Base-by-base conservation (phyloP, 53 echinoderm and acorn worm species). In the Mesocentrotus franciscanus region DNA sequence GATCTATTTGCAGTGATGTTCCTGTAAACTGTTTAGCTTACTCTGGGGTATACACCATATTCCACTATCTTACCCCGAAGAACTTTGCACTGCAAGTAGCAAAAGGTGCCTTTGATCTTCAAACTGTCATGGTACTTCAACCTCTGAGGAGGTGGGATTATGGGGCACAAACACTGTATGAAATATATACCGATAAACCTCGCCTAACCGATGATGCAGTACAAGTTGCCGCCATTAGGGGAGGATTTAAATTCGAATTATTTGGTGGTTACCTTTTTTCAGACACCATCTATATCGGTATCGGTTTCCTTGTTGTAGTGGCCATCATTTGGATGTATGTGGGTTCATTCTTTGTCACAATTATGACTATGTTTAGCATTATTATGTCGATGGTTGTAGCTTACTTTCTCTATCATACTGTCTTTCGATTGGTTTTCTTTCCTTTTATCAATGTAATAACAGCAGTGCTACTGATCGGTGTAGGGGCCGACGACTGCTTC, bases 401-500 rank as follows among this genome's bases (percentile, higher is more conserved):
- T 0, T 98, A 96, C 34, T 97, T 97, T 85, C 20, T 96, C 11
- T 98, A 96, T 83, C 55, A 81, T 35, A 93, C 96, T 26, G 94
- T 98, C 10, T 97, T 97, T 32, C 59, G 85, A 22, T 42, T 96
- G 9, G 34, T 87, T 12, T 97, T 97, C 91, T 98, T 98, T 74
- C 96, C 96, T 6, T 98, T 98, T 84, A 92, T 96, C 14, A 97
- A 96, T 76, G 66, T 97, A 0, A 22, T 92, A 10, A 78, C 96
- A 11, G 95, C 71, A 0, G 87, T 97, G 4, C 92, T 98, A 10
- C 32, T 98, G 0, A 92, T 98, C 42, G 98, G 96, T 75, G 94
- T 98, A 2, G 98, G 98, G 10, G 98, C 98, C 1, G 98, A 98
- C 87, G 98, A 97, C 64, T 96, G 97, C 14, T 98, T 98, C 92